Base-by-base conservation (phyloP, 2,113 vertebrate genomes). In the Dendropsophus ebraccatus region DNA sequence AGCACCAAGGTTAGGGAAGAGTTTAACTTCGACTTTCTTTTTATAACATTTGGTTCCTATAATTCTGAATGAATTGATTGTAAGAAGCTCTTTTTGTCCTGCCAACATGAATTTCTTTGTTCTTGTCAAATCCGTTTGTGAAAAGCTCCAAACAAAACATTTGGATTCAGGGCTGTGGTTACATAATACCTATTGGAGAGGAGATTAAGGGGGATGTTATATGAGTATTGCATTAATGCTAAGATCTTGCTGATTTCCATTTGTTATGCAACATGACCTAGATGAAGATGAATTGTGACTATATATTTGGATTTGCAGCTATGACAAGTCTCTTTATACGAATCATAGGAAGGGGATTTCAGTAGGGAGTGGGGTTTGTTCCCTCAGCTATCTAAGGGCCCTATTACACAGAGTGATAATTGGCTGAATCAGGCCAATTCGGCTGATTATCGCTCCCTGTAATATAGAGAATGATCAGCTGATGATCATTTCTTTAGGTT, bases 41-140 rank as follows among this genome's bases (percentile, higher is more conserved):
- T 81, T 81, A 45, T n/a, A 81, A 65, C 78, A 81, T 81, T 81
- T 79, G 76, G 28, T 54, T 81, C 41, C 32, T 81, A 45, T 67
- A 49, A 45, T 65, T 67, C 35, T 81, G 54, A 81, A 81, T 81
- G 79, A 81, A 81, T 47, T 62, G 23, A 81, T 81, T 82, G 80
- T 82, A 69, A 52, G 58, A 49, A 69, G 62, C 28, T 83, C 45
- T 83, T 83, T 83, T 56, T 83, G 69, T 73, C 69, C 69, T 83
- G 67, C 82, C 82, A 73, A 83, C 54, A 73, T 83, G 67, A 13
- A 73, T 73, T 74, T 70, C 82, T 83, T 83, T 74, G 49, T 74
- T 83, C 50, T 60, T 58, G 23, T 41, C 54, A 83, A 83, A 74
- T 56, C 37, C 30, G 7, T 73, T 73, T 74, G 28, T 56, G 28